Base-by-base conservation (phyloP, 1,140 invertebrate species). In the Drosophila lini region DNA sequence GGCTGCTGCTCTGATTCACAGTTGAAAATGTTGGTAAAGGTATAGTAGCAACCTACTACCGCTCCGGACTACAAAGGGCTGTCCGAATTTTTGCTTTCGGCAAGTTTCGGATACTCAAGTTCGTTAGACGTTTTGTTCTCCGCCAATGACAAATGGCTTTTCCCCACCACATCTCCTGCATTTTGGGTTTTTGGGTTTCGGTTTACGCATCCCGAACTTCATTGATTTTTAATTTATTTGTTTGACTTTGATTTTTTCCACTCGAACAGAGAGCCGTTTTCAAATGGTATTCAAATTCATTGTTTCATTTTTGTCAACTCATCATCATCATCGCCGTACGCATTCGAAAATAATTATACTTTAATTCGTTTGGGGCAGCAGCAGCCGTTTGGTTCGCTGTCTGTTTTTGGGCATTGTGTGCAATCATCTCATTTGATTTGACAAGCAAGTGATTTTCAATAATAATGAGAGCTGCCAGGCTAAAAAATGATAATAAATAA, bases 371-470 rank as follows among this genome's bases (percentile, higher is more conserved):
- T 58, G 70, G 69, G 44, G 50, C 50, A 69, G 38, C 62, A 65
- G 65, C 36, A 60, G 16, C 28, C 44, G 44, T 32, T 42, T 52
- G 36, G 38, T 59, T 58, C 40, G 16, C 28, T 40, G 44, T 32
- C 47, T 52, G 36, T 42, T 59, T 58, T 44, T n/a, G 42, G 74
- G 50, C 59, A 77, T 90, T 90, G 78, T 90, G 88, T 90, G 83
- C 83, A 90, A 90, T 90, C 88, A 90, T 90, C 88, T 83, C 82
- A 90, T 91, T 88, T 90, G 88, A 90, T 90, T 90, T 90, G 88
- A 90, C 88, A 90, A 81, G 88, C 82, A 90, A 90, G 88, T 90
- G 88, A 90, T 90, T 90, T 90, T 88, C 88, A 90, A 90, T 90
- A 90, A 90, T 91, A 86, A 91, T 78, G 80, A 86, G 81, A 88